These are phyloP conservation scores for Hiodon alosoides DNA, from an alignment of 2,113 vertebrate genomes.

Conservation along the genomic window DNA sequence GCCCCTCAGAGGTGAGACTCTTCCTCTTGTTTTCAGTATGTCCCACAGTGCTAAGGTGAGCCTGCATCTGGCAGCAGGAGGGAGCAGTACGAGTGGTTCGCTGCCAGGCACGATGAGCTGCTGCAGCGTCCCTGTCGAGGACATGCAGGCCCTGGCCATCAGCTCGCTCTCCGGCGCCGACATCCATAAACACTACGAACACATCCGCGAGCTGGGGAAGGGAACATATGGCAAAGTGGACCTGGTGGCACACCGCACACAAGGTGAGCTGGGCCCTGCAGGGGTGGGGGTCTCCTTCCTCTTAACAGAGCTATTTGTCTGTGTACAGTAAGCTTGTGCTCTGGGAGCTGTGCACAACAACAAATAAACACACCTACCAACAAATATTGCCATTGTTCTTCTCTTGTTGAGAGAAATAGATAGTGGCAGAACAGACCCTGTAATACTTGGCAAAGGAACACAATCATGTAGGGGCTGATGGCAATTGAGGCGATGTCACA, in stretches of 20 bases:
- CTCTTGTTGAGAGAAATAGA: neutral
- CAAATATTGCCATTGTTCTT: no score
- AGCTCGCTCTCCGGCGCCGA: constrained; percentile 82
- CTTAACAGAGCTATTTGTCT: no score
- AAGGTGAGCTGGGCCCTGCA: constrained; percentile 67
- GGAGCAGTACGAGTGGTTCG: constrained; percentile 71
- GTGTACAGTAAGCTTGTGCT: no score
- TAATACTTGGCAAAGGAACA: neutral
- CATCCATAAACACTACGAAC: constrained; percentile 90
- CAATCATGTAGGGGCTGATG: neutral
- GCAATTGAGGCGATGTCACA: neutral
- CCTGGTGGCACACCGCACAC: constrained; percentile 86
- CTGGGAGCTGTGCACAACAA: no score
- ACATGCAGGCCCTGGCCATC: constrained; percentile 93
- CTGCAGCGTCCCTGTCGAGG: constrained; percentile 81
- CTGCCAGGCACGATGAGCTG: constrained; percentile 53
- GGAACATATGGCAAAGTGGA: constrained; percentile 96
- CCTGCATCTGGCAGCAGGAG: constrained; percentile 37
- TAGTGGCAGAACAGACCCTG: constrained; percentile 6
- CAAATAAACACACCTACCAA: no score
- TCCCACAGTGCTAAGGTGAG: constrained; percentile 81
- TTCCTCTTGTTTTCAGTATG: constrained; percentile 16
- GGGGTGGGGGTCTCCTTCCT: neutral
- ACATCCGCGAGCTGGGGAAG: constrained; percentile 91
- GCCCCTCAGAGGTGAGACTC: no score